phyloP scores from a whole-genome alignment of 2,888 invertebrate species.

The Luperina nickerlii region DNA sequence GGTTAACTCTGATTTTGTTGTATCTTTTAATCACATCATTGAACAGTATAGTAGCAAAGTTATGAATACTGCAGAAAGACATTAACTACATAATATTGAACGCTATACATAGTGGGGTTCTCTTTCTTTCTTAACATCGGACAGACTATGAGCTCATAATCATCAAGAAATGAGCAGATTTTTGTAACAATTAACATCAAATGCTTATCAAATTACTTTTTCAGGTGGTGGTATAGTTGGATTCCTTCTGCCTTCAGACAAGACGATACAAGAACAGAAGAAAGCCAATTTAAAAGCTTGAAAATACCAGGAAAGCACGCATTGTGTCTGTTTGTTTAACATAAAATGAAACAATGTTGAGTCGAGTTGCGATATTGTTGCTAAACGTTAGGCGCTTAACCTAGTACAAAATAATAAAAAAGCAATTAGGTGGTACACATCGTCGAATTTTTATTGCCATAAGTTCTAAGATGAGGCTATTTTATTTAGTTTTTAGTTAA shows the following conservation, averaged over 20 bases:
- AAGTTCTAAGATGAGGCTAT: neutral
- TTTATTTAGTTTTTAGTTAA: neutral
- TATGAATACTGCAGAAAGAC: neutral
- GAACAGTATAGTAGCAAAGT: neutral
- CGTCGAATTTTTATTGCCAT: conserved; percentile 6
- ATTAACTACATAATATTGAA: neutral
- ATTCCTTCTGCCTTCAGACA: conserved; percentile 79
- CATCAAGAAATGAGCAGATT: neutral
- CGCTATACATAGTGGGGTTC: neutral
- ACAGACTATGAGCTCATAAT: neutral
- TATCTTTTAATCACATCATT: neutral
- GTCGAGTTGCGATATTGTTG: conserved; percentile 7
- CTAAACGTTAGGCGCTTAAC: conserved; percentile 30
- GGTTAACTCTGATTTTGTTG: neutral
- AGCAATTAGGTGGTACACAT: neutral
- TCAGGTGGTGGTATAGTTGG: conserved; percentile 80
- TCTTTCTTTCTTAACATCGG: neutral
- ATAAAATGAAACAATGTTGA: neutral
- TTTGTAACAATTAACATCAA: neutral
- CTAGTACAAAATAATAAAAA: neutral
- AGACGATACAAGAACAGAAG: conserved; percentile 59
- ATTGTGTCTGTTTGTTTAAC: neutral
- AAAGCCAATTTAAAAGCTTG: conserved; percentile 54
- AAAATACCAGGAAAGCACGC: conserved; percentile 1
- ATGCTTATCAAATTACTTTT: conserved; percentile 51